These are phyloP conservation scores for Drosophila melanogaster DNA, from an alignment of 1,140 invertebrate genomes.

Conservation along the genomic window Release_6_plus_ISO1_MT NT_033779.5:469001-469500, in stretches of 20 bases:
- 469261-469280: conserved; percentile 62
- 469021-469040: conserved; percentile 57
- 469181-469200: conserved; percentile 10
- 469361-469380: conserved; percentile 78
- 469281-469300: conserved; percentile 46
- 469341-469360: conserved; percentile 66
- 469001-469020: conserved; percentile 73
- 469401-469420: conserved; percentile 16
- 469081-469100: conserved; percentile 54
- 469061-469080: conserved; percentile 36
- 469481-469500: not conserved
- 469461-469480: conserved; percentile 15
- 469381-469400: conserved; percentile 65
- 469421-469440: conserved; percentile 41
- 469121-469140: conserved; percentile 77
- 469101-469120: conserved; percentile 59
- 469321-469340: conserved; percentile 76
- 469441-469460: conserved; percentile 35
- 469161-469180: conserved; percentile 63
- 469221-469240: conserved; percentile 57
- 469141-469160: conserved; percentile 80
- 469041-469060: conserved; percentile 45
- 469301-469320: conserved; percentile 18
- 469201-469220: conserved; percentile 58
- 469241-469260: conserved; percentile 19